Percentiles rank a stretch among this genome's conserved stretches.
These are phyloP conservation scores for Sapajus apella DNA, from an alignment of 2,113 vertebrate genomes.

Conservation along the genomic window DNA sequence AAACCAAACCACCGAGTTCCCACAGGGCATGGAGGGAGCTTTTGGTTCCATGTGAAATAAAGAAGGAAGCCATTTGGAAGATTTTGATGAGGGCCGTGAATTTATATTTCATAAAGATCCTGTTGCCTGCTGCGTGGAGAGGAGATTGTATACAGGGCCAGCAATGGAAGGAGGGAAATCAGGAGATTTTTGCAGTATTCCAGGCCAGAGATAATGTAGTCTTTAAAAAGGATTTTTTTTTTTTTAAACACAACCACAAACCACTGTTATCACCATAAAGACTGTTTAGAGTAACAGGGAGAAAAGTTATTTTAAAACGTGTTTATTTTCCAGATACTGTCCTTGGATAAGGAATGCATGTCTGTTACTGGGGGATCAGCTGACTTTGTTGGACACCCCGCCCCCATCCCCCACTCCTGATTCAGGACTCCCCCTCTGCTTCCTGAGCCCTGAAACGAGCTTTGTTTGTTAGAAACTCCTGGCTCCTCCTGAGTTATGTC, in stretches of 20 bases:
- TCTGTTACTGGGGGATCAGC: not conserved
- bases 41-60: not conserved
- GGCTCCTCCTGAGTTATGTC: not conserved
- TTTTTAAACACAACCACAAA: not conserved
- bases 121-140: not conserved
- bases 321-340: slow-evolving; percentile 43
- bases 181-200: not conserved
- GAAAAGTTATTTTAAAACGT: slow-evolving; percentile 60
- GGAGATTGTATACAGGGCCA: not conserved
- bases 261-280: not conserved
- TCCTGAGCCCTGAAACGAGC: not conserved
- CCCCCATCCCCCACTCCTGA: not conserved
- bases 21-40: not conserved
- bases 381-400: not conserved
- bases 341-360: not conserved
- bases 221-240: slow-evolving; percentile 12
- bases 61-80: not conserved
- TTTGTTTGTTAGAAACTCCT: slow-evolving; percentile 9
- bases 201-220: not conserved
- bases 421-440: not conserved
- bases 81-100: not conserved
- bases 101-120: not conserved
- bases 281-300: slow-evolving; percentile 21
- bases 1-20: not conserved
- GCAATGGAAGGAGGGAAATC: not conserved